Base-by-base conservation (phyloP, 2,113 vertebrate species). In the Bos indicus region DNA sequence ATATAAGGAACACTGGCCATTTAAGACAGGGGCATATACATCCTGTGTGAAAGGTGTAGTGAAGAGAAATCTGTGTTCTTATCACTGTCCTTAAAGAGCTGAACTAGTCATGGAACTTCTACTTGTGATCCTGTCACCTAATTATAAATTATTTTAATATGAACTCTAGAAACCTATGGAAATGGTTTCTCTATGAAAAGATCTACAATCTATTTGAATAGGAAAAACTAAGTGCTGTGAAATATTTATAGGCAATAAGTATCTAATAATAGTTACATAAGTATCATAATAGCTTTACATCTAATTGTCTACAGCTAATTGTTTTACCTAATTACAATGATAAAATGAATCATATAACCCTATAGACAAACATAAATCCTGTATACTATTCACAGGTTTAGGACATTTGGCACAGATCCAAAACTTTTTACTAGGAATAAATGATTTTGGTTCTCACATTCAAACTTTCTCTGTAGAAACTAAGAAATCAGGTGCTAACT, bases 91-190 rank as follows among this genome's bases (percentile, higher is more conserved):
- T 51, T 4, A 60, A 94, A 93, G 59, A 94, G 71, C 52, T 56
- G 59, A 30, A 36, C 48, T 54, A 5, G 15, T 98, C 90, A 83
- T 21, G 40, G 89, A 97, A 97, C 52, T 90, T 81, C 40, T 84
- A 78, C 11, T 81, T 86, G 97, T 93, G 89, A 74, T 71, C 90
- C 46, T 60, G 8, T 90, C 21, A 91, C 5, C 83, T 92, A 95
- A 97, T 95, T 94, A 96, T 33, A 28, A 80, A 89, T 30, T 77
- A 95, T 95, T 26, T 85, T 77, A 93, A 19, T 26, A 28, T 93
- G 54, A 97, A 97, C 93, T 97, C 81, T 80, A 71, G 46, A 83
- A 88, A 91, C 0, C 3, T 19, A 0, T 13, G 51, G 46, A 94
- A 9, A 57, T 86, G 6, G 26, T 4, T 3, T 46, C 54, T 87